phyloP scores from a whole-genome alignment of 1,140 invertebrate species.

The Drosophila willistoni region DNA sequence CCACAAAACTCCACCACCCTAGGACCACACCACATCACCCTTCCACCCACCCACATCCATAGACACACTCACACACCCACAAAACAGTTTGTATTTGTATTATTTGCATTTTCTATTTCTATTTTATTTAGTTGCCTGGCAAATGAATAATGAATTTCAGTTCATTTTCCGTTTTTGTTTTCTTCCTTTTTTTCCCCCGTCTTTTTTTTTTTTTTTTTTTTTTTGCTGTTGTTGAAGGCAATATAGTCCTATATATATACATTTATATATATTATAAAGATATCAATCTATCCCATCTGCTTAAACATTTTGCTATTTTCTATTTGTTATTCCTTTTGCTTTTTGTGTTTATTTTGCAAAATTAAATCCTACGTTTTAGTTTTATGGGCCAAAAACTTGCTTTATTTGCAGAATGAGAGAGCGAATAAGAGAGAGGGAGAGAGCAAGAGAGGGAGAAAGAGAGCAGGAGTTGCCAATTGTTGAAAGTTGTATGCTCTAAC shows the following conservation, averaged over 20 bases:
- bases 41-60: not conserved
- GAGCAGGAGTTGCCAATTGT: not conserved
- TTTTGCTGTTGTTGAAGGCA: not conserved
- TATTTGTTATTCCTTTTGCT: conserved; percentile 24
- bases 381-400: conserved; percentile 75
- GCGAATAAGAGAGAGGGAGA: not conserved
- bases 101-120: conserved; percentile 78
- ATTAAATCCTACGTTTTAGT: conserved; percentile 81
- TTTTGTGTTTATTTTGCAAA: conserved; percentile 80
- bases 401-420: conserved; percentile 68
- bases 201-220: conserved; percentile 29
- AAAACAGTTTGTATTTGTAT: conserved; percentile 43
- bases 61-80: not conserved
- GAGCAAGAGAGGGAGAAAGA: conserved; percentile 33
- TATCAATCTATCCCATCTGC: conserved; percentile 40
- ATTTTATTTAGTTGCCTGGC: conserved; percentile 70
- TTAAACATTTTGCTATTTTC: conserved; percentile 12
- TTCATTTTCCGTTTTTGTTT: conserved; percentile 56
- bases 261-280: conserved; percentile 3
- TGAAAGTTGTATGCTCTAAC: not conserved
- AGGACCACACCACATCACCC: not conserved
- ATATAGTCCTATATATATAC: conserved; percentile 2
- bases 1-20: conserved; percentile 54
- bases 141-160: conserved; percentile 80
- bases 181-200: conserved; percentile 28